phyloP scores from a whole-genome alignment of 2,113 vertebrate species.

The Tursiops truncatus region DNA sequence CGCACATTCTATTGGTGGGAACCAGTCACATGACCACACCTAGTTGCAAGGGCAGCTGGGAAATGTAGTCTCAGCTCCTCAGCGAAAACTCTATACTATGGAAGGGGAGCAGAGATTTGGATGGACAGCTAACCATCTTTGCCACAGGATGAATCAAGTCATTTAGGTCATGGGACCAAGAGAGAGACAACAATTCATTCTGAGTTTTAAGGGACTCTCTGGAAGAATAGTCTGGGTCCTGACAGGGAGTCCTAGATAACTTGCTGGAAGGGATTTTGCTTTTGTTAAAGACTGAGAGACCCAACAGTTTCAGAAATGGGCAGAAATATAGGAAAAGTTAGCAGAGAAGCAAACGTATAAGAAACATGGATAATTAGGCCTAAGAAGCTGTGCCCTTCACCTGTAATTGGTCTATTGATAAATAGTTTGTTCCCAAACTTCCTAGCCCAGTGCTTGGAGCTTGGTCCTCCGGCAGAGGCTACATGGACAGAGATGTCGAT shows the following conservation, averaged over 20 bases:
- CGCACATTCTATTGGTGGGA: neutral
- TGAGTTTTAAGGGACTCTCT: neutral
- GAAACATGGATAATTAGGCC: neutral
- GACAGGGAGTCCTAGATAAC: neutral
- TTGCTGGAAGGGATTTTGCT: neutral
- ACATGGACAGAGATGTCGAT: fast-evolving
- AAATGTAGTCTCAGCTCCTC: neutral
- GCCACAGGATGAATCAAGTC: neutral
- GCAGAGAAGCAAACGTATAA: neutral
- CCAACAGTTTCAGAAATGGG: neutral
- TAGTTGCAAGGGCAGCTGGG: neutral
- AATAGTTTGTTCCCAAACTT: neutral
- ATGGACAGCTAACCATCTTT: neutral
- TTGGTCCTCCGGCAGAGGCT: neutral
- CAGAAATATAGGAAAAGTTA: neutral
- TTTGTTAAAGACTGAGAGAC: neutral
- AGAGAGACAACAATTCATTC: neutral
- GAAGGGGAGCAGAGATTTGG: neutral
- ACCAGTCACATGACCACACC: neutral
- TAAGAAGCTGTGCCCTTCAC: neutral
- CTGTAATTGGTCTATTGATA: neutral
- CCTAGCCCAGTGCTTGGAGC: neutral
- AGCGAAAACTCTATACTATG: neutral
- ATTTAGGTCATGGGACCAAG: neutral
- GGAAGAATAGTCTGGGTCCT: neutral